Conservation (phyloP, 1,140 invertebrate genomes). For the Apis cerana region DNA sequence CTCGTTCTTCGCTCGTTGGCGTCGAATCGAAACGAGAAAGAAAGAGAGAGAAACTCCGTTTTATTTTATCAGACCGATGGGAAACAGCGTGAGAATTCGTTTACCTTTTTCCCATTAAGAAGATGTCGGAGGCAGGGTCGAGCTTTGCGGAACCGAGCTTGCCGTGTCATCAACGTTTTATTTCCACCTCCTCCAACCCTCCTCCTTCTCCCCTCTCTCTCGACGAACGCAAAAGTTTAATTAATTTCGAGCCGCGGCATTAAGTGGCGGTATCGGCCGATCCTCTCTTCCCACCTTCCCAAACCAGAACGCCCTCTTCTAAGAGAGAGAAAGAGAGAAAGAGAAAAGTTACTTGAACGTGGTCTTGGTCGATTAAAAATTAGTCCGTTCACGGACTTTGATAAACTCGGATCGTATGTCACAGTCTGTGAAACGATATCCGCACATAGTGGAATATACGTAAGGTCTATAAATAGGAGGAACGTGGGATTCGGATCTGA, state of each 20-base stretch:
- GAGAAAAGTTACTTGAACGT: not conserved
- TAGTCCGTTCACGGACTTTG: slow-evolving; percentile 26
- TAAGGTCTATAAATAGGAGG: slow-evolving; percentile 8
- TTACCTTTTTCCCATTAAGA: slow-evolving; percentile 74
- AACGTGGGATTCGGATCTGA: not conserved
- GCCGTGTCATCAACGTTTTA: slow-evolving; percentile 75
- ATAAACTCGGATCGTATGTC: slow-evolving; percentile 38
- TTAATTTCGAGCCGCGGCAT: slow-evolving; percentile 71
- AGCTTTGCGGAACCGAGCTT: slow-evolving; percentile 62
- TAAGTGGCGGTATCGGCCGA: slow-evolving; percentile 66
- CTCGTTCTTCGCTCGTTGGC: slow-evolving; percentile 29
- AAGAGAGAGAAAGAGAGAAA: too few relatives aligned
- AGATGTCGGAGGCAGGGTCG: slow-evolving; percentile 55
- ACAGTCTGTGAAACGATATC: slow-evolving; percentile 7
- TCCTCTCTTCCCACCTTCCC: not conserved
- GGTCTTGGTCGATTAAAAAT: slow-evolving; percentile 56
- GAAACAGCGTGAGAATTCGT: slow-evolving; percentile 74
- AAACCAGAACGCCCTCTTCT: slow-evolving; percentile 14
- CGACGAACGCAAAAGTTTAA: slow-evolving; percentile 70
- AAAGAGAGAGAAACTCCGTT: slow-evolving; percentile 40
- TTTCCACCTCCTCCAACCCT: slow-evolving; percentile 51
- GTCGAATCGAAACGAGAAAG: not conserved
- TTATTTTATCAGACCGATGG: slow-evolving; percentile 71
- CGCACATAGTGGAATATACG: not conserved
- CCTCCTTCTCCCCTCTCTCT: slow-evolving; percentile 16